Percentiles rank a stretch among this genome's conserved stretches.
Conservation (phyloP, 2,888 invertebrate genomes). For the Plebejus anna region DNA sequence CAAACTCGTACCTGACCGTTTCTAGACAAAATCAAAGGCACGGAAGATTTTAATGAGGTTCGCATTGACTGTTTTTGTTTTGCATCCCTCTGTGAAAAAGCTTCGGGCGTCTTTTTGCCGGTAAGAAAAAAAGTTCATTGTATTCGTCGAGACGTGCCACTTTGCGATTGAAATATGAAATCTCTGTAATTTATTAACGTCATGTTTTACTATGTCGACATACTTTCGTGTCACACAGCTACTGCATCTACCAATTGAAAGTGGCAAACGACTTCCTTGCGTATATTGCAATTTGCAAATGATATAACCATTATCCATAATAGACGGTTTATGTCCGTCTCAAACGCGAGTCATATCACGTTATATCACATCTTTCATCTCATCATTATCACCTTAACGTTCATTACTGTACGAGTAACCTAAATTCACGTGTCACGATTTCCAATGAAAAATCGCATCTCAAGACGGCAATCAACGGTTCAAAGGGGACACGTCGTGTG, state of each 20-base stretch:
- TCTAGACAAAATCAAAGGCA: conserved; percentile 72
- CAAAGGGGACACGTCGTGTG: conserved; percentile 64
- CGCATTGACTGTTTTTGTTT: conserved; percentile 70
- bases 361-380: neutral
- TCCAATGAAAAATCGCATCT: conserved; percentile 31
- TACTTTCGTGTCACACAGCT: neutral
- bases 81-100: conserved; percentile 48
- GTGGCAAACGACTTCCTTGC: neutral
- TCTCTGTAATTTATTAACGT: neutral
- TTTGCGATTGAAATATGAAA: conserved; percentile 30
- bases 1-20: conserved; percentile 59
- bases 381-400: neutral
- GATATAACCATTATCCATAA: neutral
- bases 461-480: conserved; percentile 64
- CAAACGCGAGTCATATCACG: neutral
- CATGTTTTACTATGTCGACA: neutral
- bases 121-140: conserved; percentile 35
- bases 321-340: neutral
- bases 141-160: conserved; percentile 32
- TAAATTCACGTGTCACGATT: conserved; percentile 12
- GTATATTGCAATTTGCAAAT: neutral
- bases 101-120: conserved; percentile 38
- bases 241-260: conserved; percentile 1
- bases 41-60: conserved; percentile 79
- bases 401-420: conserved; percentile 15